These are phyloP conservation scores for Leucania comma DNA, from an alignment of 2,888 invertebrate genomes.

Conservation along the genomic window DNA sequence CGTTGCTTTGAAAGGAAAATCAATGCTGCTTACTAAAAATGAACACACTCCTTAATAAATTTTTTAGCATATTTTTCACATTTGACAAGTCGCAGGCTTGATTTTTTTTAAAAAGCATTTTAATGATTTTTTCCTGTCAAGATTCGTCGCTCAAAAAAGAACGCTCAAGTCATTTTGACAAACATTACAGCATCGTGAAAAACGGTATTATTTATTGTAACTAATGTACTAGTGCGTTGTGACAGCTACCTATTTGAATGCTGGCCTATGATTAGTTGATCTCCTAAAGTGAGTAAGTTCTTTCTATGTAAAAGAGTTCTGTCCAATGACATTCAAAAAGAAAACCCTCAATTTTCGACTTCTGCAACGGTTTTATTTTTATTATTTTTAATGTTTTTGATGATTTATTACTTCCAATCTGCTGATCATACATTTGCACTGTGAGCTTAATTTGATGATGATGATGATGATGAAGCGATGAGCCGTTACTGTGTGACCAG, in stretches of 20 bases:
- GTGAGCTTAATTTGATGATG: too few relatives aligned
- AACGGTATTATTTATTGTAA: too few relatives aligned
- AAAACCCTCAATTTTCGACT: too few relatives aligned
- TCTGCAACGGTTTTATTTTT: neutral
- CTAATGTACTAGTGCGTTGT: too few relatives aligned
- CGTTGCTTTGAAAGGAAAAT: slow-evolving; percentile 20
- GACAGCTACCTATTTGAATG: too few relatives aligned
- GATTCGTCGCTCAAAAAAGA: too few relatives aligned
- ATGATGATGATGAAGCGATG: neutral
- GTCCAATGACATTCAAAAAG: too few relatives aligned
- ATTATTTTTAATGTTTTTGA: neutral
- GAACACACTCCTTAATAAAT: neutral
- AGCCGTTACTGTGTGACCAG: neutral
- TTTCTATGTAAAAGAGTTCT: too few relatives aligned
- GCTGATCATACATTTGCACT: neutral
- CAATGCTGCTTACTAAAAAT: neutral
- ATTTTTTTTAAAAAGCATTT: slow-evolving; percentile 9
- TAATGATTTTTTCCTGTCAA: neutral
- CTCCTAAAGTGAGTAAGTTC: too few relatives aligned
- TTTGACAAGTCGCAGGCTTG: neutral
- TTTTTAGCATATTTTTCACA: neutral
- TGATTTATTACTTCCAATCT: neutral
- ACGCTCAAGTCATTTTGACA: too few relatives aligned
- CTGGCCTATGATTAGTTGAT: too few relatives aligned
- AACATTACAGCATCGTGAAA: too few relatives aligned